Conservation (phyloP, 64 coral and sea anemone genomes). For the Anthopleura sola region DNA sequence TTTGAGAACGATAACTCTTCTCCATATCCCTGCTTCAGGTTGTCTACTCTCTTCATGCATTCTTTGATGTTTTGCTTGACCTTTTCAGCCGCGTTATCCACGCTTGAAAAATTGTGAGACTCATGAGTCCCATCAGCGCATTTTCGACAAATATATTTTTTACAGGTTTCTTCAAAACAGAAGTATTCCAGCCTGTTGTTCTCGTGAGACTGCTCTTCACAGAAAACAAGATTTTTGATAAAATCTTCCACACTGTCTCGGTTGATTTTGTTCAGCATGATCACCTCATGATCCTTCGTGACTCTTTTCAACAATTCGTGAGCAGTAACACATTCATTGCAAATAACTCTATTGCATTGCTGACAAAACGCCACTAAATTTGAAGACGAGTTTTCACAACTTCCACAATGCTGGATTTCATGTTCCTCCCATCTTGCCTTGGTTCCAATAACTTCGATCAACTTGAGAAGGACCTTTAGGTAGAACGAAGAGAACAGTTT, state of each 20-base stretch:
- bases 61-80: background rate
- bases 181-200: too few species aligned
- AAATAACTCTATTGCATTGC: background rate
- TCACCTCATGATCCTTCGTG: background rate
- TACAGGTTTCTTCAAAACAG: too few species aligned
- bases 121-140: background rate
- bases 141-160: too few species aligned
- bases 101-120: background rate
- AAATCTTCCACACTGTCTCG: background rate
- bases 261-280: background rate
- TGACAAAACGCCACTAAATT: background rate
- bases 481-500: background rate
- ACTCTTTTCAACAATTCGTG: background rate
- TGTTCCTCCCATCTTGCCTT: too few species aligned
- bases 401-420: too few species aligned
- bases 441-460: too few species aligned
- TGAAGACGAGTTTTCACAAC: background rate
- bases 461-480: background rate
- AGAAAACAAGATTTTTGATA: background rate
- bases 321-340: background rate
- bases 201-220: constrained; percentile 6
- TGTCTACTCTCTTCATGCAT: too few species aligned
- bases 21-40: too few species aligned
- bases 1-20: too few species aligned
- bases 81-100: background rate